A percentile compares a stretch with the other conserved stretches of the same genome.
Evolutionary conservation across 2,888 invertebrate genomes (phyloP).

Genomic region (Embidobia sp.): DNA sequence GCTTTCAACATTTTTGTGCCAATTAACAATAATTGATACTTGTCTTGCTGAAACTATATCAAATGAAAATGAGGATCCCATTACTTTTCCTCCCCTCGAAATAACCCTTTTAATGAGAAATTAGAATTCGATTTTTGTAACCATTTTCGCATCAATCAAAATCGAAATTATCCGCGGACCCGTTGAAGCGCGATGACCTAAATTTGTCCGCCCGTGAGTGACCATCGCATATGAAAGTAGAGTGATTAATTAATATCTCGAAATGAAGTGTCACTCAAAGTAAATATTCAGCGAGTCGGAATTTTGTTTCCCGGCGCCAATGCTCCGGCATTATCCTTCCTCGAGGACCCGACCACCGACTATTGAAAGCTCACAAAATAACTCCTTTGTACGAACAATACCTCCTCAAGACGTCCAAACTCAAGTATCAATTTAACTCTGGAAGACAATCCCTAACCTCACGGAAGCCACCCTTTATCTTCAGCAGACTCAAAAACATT

Average conservation of each 20-base stretch:
- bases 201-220: too few relatives aligned
- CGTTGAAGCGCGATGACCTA: too few relatives aligned
- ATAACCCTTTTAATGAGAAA: background rate
- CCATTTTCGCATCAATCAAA: too few relatives aligned
- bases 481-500: constrained; percentile 2
- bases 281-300: background rate
- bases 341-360: background rate
- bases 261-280: background rate
- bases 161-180: too few relatives aligned
- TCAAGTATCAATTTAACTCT: constrained; percentile 17
- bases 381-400: constrained; percentile 33
- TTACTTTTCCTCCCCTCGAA: too few relatives aligned
- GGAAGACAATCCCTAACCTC: constrained; percentile 5
- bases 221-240: too few relatives aligned
- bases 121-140: background rate
- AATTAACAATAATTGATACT: background rate
- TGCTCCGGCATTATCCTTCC: background rate
- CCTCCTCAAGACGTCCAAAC: constrained; percentile 26
- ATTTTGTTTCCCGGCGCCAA: background rate
- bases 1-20: background rate
- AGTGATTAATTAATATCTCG: too few relatives aligned
- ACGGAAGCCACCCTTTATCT: background rate
- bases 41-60: background rate
- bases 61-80: background rate
- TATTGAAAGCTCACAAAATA: constrained; percentile 18